Evolutionary conservation across 2,113 vertebrate species (phyloP), one percentile per base, ranked within the genome.

Genomic region (Pristiophorus japonicus): DNA sequence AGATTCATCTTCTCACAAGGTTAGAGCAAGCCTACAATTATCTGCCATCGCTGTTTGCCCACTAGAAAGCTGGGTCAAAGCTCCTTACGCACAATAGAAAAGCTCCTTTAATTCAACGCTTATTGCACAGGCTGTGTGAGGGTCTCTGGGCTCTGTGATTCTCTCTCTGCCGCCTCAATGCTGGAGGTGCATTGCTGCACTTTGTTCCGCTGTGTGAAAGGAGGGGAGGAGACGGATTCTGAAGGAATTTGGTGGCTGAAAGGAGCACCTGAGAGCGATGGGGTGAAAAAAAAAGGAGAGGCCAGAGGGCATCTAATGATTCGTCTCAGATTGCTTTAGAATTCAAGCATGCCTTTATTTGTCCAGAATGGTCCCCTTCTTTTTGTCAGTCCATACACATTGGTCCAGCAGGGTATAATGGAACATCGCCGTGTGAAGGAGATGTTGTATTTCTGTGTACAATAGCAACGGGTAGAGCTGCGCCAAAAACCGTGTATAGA

Each of bases 1-100:
- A 92, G 14, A 38, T 18, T 42, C 63, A 67, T 66, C 91, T 63
- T 38, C 90, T 63, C 59, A n/a, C 90, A 94, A 24, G 2, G 91
- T 65, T 66, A 94, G 62, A 42, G 22, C 7, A 45, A 45, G 0
- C 91, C 91, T 24, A 63, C 91, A 94, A 94, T 94, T 65, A 67
- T 67, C 91, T 94, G 34, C 65, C 38, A 38, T 93, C 90, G 66
- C 18, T 93, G 91, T 42, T 94, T 94, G 63, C 63, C 38, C 62
- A 66, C 6, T 22, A 30, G n/a, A 66, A 94, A 38, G 62, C 91
- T 62, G n/a, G 91, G 63, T 67, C 62, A 94, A 94, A 94, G 91
- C 22, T 94, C 18, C 38, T 12, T 66, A 45, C 62, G 16, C 91
- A 66, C n/a, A 66, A 65, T 8, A 67, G 62, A 67, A 93, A 65